Percentiles rank a stretch among this genome's conserved stretches.
Conservation (phyloP, 2,113 vertebrate genomes). For the Macroglossus sobrinus region DNA sequence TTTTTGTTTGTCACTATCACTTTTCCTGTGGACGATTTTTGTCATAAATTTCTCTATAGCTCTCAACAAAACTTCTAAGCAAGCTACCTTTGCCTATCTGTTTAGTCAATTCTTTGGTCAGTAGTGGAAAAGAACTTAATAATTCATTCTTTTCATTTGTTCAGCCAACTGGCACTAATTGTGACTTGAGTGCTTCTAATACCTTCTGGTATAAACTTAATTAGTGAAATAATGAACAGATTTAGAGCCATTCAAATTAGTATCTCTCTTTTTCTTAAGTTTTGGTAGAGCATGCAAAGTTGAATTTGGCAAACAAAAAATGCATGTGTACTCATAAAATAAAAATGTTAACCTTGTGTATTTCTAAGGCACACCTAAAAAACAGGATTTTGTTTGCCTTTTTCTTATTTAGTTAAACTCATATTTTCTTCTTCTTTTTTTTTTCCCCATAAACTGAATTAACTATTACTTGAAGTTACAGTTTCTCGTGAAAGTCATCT, state of each 20-base stretch:
- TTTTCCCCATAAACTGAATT: not conserved
- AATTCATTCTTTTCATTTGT: not conserved
- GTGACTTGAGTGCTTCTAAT: not conserved
- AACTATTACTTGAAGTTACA: not conserved
- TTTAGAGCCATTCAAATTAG: not conserved
- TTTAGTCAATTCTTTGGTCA: not conserved
- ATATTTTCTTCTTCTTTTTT: not conserved
- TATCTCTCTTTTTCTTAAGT: not conserved
- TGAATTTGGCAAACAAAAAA: slow-evolving; percentile 32
- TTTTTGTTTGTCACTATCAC: not conserved
- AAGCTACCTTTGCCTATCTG: not conserved
- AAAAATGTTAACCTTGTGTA: not conserved
- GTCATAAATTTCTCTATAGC: not conserved
- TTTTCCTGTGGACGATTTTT: not conserved
- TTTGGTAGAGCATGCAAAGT: not conserved
- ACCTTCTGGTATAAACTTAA: not conserved
- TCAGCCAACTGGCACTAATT: not conserved
- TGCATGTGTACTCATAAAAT: not conserved
- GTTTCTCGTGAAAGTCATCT: not conserved
- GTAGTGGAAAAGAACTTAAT: not conserved
- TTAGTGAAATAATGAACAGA: not conserved
- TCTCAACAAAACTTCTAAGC: not conserved
- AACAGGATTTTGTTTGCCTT: not conserved
- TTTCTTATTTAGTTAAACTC: not conserved
- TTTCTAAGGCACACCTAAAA: not conserved